Evolutionary conservation across 2,888 invertebrate genomes (phyloP), one percentile per base, ranked within the genome.

Genomic region (Drosophila paracracens): DNA sequence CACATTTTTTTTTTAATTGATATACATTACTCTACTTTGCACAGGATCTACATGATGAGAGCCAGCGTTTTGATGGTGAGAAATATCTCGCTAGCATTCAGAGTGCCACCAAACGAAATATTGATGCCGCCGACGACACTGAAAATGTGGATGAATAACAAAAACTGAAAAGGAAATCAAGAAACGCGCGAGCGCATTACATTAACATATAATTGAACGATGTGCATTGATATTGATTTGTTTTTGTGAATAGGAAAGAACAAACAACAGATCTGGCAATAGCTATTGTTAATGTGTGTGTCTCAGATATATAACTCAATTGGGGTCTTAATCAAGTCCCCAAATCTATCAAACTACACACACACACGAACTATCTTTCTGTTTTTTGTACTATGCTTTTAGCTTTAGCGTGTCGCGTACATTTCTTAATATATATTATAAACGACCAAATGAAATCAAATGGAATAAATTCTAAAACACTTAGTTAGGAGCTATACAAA

Each of bases 21-120:
- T 27, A 11, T 16, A 46, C 46, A 27, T 46, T 53, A 36, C 58
- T 40, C 62, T 69, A 25, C 21, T 64, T 53, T 59, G 4, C 48
- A 69, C 86, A 93, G 93, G 92, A 93, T 85, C 89, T 92, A 70
- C 90, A 91, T 70, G 93, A 93, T 89, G 93, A 93, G 83, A 91
- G 91, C 70, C 89, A 92, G 77, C 92, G 93, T 33, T 93, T 93
- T 72, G 93, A 93, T 90, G 93, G 92, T 67, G 93, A 93, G 63
- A 93, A 92, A 83, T 92, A 93, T 89, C 83, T 93, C 78, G 90
- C 89, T 65, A 86, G 92, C 73, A 86, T 91, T 65, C 92, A 92
- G 83, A 92, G 91, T 67, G 91, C 91, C 67, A 84, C 91, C 83
- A 93, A 92, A 88, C 91, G 93, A 83, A 92, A 92, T 82, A 92